A percentile compares a stretch with the other conserved stretches of the same genome.
phyloP scores from a whole-genome alignment of 2,888 invertebrate species.

The Serripes groenlandicus region DNA sequence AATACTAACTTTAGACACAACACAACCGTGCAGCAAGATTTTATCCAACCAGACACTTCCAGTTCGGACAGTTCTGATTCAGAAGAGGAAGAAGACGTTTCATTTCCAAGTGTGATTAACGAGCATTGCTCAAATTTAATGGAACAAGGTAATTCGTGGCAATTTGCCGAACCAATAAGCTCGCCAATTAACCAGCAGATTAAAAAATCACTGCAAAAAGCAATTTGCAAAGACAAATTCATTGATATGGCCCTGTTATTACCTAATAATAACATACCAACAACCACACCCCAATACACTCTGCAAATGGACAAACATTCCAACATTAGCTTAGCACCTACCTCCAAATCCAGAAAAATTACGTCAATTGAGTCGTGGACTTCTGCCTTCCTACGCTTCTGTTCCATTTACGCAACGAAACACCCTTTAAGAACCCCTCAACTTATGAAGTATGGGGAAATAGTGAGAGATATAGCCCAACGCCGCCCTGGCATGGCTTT shows the following conservation, averaged over 20 bases:
- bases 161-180: neutral
- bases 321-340: too few species aligned
- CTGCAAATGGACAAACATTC: too few species aligned
- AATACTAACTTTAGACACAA: too few species aligned
- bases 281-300: too few species aligned
- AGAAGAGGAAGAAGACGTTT: too few species aligned
- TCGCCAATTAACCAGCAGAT: neutral
- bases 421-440: constrained; percentile 18
- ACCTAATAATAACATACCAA: too few species aligned
- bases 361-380: constrained; percentile 29
- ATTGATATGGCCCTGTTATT: neutral
- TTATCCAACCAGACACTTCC: too few species aligned
- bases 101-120: too few species aligned
- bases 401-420: constrained; percentile 23
- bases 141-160: neutral
- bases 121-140: neutral
- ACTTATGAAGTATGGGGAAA: constrained; percentile 52
- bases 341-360: too few species aligned
- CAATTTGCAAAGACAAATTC: neutral
- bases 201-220: neutral
- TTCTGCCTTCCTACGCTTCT: constrained; percentile 37
- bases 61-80: too few species aligned
- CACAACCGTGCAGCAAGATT: too few species aligned
- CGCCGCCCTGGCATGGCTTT: constrained; percentile 31
- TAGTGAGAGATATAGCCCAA: constrained; percentile 35